These are phyloP conservation scores for Cirrhinus mrigala DNA, from an alignment of 2,797 vertebrate species.

Conservation along the genomic window DNA sequence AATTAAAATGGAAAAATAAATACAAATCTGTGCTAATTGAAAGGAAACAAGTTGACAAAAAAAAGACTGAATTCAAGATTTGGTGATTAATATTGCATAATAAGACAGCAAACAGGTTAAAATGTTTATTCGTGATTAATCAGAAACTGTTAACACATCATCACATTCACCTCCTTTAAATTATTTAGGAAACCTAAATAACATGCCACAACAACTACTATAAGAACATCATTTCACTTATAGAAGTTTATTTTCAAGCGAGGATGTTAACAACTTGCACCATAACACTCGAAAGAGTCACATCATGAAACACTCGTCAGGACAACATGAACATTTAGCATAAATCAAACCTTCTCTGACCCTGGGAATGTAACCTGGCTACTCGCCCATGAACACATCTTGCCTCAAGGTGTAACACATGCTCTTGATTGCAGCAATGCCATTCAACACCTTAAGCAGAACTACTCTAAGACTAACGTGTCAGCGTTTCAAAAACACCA, in stretches of 20 bases:
- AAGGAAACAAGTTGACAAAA: no score
- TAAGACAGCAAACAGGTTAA: no score
- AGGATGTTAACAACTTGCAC: background rate
- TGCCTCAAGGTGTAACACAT: conserved; percentile 45
- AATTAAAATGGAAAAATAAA: no score
- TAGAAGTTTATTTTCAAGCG: background rate
- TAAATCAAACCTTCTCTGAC: conserved; percentile 28
- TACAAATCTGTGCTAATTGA: no score
- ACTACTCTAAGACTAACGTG: background rate
- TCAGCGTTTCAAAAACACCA: conserved; percentile 27
- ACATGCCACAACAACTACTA: background rate
- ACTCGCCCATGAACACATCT: conserved; percentile 54
- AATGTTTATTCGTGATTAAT: background rate
- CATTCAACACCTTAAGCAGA: conserved; percentile 54
- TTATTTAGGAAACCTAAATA: background rate
- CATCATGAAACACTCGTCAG: conserved; percentile 45
- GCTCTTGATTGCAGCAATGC: conserved; percentile 35
- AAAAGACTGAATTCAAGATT: no score
- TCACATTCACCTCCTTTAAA: background rate
- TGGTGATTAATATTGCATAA: no score
- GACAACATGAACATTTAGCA: conserved; percentile 35
- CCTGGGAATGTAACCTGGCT: background rate
- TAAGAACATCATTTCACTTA: background rate
- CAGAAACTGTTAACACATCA: background rate
- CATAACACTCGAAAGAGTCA: conserved; percentile 50